Percentiles rank a stretch among this genome's conserved stretches.
phyloP scores from a whole-genome alignment of 2,888 invertebrate genomes.

The Taphrorychus bicolor region DNA sequence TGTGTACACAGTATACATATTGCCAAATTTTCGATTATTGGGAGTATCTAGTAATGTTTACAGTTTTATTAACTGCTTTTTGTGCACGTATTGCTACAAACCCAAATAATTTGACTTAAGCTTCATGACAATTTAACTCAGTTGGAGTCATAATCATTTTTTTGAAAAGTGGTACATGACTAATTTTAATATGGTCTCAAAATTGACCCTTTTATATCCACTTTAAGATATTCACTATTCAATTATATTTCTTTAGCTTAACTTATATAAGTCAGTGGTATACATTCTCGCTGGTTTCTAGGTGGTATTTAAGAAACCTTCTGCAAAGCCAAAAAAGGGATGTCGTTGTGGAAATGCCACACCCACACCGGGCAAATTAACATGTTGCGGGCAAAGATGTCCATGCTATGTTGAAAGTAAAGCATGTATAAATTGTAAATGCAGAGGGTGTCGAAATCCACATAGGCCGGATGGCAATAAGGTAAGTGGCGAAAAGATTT shows the following conservation, averaged over 20 bases:
- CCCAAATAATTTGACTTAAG: no score
- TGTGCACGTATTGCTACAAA: no score
- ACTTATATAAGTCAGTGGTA: not conserved
- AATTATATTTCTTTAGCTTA: not conserved
- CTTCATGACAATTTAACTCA: no score
- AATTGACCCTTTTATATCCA: no score
- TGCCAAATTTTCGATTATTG: no score
- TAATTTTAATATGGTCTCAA: no score
- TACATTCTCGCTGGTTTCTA: constrained; percentile 49
- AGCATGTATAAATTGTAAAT: constrained; percentile 89
- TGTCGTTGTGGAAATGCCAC: constrained; percentile 93
- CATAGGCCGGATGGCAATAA: constrained; percentile 83
- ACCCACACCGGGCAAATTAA: constrained; percentile 85
- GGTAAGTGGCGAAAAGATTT: constrained; percentile 59
- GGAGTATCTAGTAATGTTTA: no score
- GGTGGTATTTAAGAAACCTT: constrained; percentile 63
- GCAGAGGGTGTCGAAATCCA: constrained; percentile 92
- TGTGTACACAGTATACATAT: no score
- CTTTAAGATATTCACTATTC: no score
- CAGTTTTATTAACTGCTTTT: no score
- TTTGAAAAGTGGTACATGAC: no score
- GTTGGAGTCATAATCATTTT: no score
- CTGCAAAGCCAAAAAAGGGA: constrained; percentile 70
- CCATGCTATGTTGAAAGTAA: constrained; percentile 93
- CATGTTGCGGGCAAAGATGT: constrained; percentile 93